Base-by-base conservation (phyloP, 2,113 vertebrate species). In the Bubo blakistoni region DNA sequence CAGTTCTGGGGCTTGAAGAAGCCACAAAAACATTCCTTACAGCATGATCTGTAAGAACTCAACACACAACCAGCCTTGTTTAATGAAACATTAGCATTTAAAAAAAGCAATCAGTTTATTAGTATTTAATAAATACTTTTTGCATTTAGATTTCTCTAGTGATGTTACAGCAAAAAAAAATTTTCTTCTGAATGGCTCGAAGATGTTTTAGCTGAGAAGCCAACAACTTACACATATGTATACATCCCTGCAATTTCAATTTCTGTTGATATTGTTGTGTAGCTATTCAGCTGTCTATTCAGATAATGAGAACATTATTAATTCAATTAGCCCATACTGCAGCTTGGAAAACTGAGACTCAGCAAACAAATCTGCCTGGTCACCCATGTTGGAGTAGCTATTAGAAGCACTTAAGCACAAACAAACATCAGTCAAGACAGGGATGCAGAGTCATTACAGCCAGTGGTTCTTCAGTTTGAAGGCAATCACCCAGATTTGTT, bases 151-250 rank as follows among this genome's bases (percentile, higher is more conserved):
- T 54, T 62, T 66, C 67, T 77, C 27, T n/a, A 54, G 22, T 4
- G 13, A 81, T 17, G 5, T 32, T 44, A 87, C 7, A 63, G 21
- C 1, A n/a, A 73, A 42, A 72, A 81, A 78, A 69, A 49, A 22
- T 32, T 9, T 38, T 66, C 13, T 55, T 62, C 49, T 30, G 9
- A 81, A 62, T 22, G 7, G 6, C 36, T 46, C 17, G 22, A 52
- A 73, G 16, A 24, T 9, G 2, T 78, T 83, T 86, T 22, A 51
- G 26, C 51, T 2, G 6, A 76, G 42, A 58, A 65, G 21, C 14
- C 27, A 26, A 10, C n/a, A 12, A 47, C 11, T 34, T 32, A 36
- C 13, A 69, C 22, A 26, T 6, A 47, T 0, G 0, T 19, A 47
- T 2, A 61, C 7, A 36, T 7, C 24, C 18, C 44, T 9, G 6